These are phyloP conservation scores for Miichthys miiuy DNA, from an alignment of 2,797 vertebrate genomes.

Conservation along the genomic window DNA sequence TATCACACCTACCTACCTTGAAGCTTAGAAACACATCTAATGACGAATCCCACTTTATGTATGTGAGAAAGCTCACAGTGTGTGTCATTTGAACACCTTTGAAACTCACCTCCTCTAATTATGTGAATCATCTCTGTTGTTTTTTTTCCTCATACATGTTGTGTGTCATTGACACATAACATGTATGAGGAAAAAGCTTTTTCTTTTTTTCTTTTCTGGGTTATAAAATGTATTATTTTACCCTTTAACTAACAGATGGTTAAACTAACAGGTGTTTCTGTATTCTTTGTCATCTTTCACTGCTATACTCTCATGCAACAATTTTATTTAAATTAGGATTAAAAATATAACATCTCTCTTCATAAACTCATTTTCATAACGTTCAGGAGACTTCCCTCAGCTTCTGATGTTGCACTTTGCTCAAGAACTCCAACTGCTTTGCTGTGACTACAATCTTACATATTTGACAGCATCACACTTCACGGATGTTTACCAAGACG, in stretches of 20 bases:
- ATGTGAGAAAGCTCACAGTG: not conserved
- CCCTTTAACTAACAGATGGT: constrained; percentile 55
- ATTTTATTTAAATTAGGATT: constrained; percentile 45
- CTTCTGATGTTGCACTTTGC: constrained; percentile 54
- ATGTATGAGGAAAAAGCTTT: no score
- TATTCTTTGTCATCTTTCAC: constrained; percentile 29
- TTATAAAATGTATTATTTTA: constrained; percentile 31
- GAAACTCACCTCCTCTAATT: constrained; percentile 27
- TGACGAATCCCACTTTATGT: constrained; percentile 16
- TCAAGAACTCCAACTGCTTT: constrained; percentile 48
- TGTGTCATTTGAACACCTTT: constrained; percentile 25
- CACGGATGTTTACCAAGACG: constrained; percentile 61
- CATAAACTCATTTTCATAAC: constrained; percentile 34
- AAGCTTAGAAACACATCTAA: constrained; percentile 3
- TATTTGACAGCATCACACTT: constrained; percentile 54
- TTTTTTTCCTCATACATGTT: not conserved
- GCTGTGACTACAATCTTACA: constrained; percentile 45
- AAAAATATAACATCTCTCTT: constrained; percentile 39
- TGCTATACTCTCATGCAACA: not conserved
- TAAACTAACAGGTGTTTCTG: constrained; percentile 32
- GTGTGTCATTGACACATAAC: constrained; percentile 10
- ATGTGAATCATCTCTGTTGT: not conserved
- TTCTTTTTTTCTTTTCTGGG: constrained; percentile 9
- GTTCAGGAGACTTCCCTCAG: constrained; percentile 25
- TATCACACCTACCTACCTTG: constrained; percentile 11